phyloP scores from a whole-genome alignment of 2,113 vertebrate species.

The Syngnathoides biaculeatus region DNA sequence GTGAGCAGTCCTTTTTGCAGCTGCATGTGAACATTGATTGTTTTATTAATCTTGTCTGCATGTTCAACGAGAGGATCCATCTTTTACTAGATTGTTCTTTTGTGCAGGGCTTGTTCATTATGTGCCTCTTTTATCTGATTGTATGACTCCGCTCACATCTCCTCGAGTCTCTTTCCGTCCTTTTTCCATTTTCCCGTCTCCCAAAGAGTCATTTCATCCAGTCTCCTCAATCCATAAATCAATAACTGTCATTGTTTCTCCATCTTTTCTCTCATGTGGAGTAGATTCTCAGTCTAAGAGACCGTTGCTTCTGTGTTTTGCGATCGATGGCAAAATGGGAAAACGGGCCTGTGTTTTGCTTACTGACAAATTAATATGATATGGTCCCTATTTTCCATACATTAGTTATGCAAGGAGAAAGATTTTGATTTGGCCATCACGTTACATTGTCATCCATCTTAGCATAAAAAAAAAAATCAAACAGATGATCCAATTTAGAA shows the following conservation, averaged over 20 bases:
- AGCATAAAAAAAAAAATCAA: too few species aligned
- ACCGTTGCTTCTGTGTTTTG: neutral
- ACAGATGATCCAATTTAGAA: too few species aligned
- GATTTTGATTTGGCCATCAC: too few species aligned
- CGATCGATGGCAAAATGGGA: constrained; percentile 3
- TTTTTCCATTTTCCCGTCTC: constrained; percentile 21
- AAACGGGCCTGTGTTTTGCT: neutral
- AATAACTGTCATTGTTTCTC: constrained; percentile 11
- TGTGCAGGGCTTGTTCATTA: neutral
- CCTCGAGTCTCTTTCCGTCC: constrained; percentile 2
- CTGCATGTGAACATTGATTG: neutral
- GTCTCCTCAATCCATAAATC: constrained; percentile 28
- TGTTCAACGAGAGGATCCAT: neutral
- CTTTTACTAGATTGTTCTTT: neutral
- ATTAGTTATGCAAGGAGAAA: too few species aligned
- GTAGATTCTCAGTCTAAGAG: constrained; percentile 15
- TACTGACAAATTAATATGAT: too few species aligned
- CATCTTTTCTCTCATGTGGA: neutral
- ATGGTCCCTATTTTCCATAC: too few species aligned
- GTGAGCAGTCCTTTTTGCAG: neutral
- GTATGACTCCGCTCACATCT: constrained; percentile 19
- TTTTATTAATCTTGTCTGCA: neutral
- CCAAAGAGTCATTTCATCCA: constrained; percentile 44
- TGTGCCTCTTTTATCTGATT: neutral
- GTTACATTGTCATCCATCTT: too few species aligned